Percentiles rank a stretch among this genome's conserved stretches.
Conservation (phyloP, 2,113 vertebrate species). For the Lamprotornis superbus region DNA sequence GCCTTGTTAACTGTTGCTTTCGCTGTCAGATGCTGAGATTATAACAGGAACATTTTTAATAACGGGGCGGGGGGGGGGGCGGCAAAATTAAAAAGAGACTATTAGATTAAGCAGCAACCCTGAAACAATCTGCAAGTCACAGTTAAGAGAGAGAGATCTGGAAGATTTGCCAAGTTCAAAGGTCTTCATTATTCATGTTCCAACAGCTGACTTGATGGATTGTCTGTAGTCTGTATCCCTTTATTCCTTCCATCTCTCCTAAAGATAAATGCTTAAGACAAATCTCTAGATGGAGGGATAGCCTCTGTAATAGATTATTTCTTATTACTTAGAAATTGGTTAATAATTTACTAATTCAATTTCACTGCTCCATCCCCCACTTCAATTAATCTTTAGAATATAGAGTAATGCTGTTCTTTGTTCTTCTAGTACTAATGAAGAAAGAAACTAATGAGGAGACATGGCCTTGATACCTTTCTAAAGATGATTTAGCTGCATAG, state of each 20-base stretch:
- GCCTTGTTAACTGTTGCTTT: conserved; percentile 32
- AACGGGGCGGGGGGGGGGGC: rapidly evolving
- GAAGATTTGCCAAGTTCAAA: conserved; percentile 47
- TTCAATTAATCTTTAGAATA: conserved; percentile 54
- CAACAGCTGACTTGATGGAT: conserved; percentile 42
- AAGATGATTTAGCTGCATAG: not conserved
- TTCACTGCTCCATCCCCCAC: conserved; percentile 13
- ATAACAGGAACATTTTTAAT: not conserved
- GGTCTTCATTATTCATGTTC: conserved; percentile 44
- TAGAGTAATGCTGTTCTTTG: conserved; percentile 53
- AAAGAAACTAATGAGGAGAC: conserved; percentile 29
- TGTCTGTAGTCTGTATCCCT: not conserved
- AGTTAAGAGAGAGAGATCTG: not conserved
- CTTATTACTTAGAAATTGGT: conserved; percentile 63
- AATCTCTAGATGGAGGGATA: conserved; percentile 21
- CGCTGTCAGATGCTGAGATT: not conserved
- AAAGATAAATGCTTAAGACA: conserved; percentile 50
- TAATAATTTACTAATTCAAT: conserved; percentile 68
- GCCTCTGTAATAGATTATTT: conserved; percentile 52
- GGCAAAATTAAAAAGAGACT: not conserved
- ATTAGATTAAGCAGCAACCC: conserved; percentile 2
- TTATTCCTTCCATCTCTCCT: conserved; percentile 10
- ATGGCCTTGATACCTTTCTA: conserved; percentile 25
- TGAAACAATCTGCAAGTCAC: not conserved
- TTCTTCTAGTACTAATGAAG: conserved; percentile 45